Percentiles rank a stretch among this genome's conserved stretches.
Conservation (phyloP, 1,140 invertebrate species). For the Drosophila erecta region DNA sequence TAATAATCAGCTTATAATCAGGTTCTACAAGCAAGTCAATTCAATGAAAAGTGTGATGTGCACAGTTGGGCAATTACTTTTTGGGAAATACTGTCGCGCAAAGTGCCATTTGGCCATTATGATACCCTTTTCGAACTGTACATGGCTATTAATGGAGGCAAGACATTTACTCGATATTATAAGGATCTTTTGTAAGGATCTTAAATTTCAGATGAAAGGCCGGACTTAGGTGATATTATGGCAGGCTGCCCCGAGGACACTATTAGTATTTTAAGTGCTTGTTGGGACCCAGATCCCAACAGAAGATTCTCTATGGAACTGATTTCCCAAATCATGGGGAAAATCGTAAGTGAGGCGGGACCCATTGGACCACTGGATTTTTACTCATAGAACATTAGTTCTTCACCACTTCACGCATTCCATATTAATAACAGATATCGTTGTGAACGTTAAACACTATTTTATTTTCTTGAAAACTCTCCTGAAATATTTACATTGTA, state of each 20-base stretch:
- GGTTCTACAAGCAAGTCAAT: conserved; percentile 90
- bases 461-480: conserved; percentile 53
- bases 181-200: neutral
- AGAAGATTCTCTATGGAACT: conserved; percentile 94
- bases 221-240: conserved; percentile 89
- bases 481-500: conserved; percentile 70
- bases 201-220: conserved; percentile 88
- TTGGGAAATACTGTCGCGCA: conserved; percentile 96
- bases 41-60: conserved; percentile 99
- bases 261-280: conserved; percentile 93
- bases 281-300: conserved; percentile 93
- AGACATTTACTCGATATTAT: neutral
- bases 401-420: neutral
- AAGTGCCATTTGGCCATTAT: conserved; percentile 94
- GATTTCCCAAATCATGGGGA: conserved; percentile 89
- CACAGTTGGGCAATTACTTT: conserved; percentile 98
- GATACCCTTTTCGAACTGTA: conserved; percentile 93
- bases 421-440: conserved; percentile 1
- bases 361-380: neutral
- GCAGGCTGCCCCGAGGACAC: conserved; percentile 91
- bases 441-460: conserved; percentile 55
- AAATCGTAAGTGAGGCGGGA: conserved; percentile 23
- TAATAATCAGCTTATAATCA: conserved; percentile 57
- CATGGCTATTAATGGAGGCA: conserved; percentile 93
- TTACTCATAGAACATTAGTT: neutral